Percentiles rank a stretch among this genome's conserved stretches.
Conservation (phyloP, 2,888 invertebrate species). For the Eugnorisma glareosa region DNA sequence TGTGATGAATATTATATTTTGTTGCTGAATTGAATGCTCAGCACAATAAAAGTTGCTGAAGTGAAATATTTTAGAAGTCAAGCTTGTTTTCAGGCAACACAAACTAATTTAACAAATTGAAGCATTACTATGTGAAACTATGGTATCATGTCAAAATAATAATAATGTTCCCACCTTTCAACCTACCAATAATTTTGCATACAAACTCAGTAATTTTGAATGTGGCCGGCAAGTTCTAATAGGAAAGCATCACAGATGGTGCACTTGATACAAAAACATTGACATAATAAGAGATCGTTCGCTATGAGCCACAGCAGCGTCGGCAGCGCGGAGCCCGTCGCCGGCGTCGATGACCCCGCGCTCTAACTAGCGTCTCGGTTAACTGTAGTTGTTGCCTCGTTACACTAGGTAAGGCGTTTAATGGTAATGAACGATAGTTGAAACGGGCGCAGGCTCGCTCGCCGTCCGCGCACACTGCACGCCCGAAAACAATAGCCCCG, state of each 20-base stretch:
- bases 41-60: neutral
- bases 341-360: constrained; percentile 68
- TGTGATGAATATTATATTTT: constrained; percentile 2
- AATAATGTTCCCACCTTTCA: neutral
- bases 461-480: constrained; percentile 47
- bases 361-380: constrained; percentile 57
- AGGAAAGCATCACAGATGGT: constrained; percentile 14
- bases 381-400: constrained; percentile 66
- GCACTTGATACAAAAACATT: constrained; percentile 17
- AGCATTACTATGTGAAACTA: neutral
- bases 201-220: neutral
- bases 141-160: neutral
- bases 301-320: constrained; percentile 32
- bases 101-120: constrained; percentile 3
- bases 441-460: constrained; percentile 24
- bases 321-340: constrained; percentile 34
- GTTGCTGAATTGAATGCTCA: neutral
- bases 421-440: constrained; percentile 46
- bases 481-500: constrained; percentile 66
- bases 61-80: neutral
- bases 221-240: constrained; percentile 2
- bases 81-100: neutral
- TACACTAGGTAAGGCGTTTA: constrained; percentile 54
- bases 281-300: constrained; percentile 31
- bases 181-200: neutral